Base-by-base conservation (phyloP, 1,140 invertebrate genomes). In the Trichoplusia ni region DNA sequence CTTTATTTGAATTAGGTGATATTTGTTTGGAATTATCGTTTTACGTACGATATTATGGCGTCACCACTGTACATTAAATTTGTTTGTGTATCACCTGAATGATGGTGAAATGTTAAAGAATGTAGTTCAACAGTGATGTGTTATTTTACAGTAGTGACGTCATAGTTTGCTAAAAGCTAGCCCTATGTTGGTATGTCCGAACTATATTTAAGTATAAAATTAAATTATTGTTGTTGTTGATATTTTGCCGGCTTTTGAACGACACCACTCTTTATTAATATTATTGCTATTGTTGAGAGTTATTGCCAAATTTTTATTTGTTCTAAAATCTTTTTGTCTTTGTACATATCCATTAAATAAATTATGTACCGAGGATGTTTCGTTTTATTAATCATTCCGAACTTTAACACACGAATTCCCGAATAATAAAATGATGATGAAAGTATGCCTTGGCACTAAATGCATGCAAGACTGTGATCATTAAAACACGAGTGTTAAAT, bases 341-440 rank as follows among this genome's bases (percentile, higher is more conserved):
- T 89, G 86, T 90, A 90, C 87, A 90, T 90, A 90, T 90, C 85
- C 84, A 84, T 86, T 82, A 82, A 89, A 86, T 88, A 90, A 89
- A 90, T 86, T 86, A 88, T 90, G 85, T 88, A 90, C 87, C 75
- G 81, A 90, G 77, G 73, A 49, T 33, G 7, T 21, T 18, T 38
- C 6, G 47, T 67, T 67, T 61, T 38, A 54, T 66, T 58, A 11
- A 19, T 18, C 6, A 7, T 0, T 2, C 6, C n/a, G 2, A 1
- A 25, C n/a, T 25, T 4, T 6, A 9, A 13, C 9, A 2, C 0
- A 29, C 6, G 6, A 13, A 27, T 7, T 9, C 9, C 21, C 11
- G 2, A 25, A 11, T n/a, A 0, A 11, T 11, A 11, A 35, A 35
- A 11, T 4, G 8, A 0, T 2, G 4, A 0, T 37, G 13, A 8